Base-by-base conservation (phyloP, 2,888 invertebrate species). In the Nomada fabriciana region DNA sequence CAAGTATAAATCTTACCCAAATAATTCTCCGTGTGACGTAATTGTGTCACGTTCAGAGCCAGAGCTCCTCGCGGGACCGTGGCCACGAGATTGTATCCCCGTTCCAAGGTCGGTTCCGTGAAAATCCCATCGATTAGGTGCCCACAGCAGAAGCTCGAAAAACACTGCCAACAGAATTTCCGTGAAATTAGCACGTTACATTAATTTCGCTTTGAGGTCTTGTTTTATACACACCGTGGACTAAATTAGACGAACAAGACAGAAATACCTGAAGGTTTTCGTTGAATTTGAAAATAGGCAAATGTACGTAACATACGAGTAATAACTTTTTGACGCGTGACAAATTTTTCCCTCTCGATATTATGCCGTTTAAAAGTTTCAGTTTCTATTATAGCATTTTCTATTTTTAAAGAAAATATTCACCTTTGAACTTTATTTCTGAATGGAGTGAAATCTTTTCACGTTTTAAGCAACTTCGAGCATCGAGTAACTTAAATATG, bases 51-150 rank as follows among this genome's bases (percentile, higher is more conserved):
- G 91, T 98, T 97, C 89, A 98, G 96, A 91, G 97, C 96, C 91
- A 98, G 97, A 69, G 98, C 98, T 18, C 98, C 98, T 71, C 95
- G 95, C 0, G 98, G 98, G 74, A 98, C 96, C 29, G 97, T 97
- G 13, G 98, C 96, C 74, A 98, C 96, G 89, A 97, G 95, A 71
- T 98, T 97, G 94, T 98, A 98, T 79, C 98, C 98, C 61, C 96
- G 96, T 0, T 97, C 96, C 85, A 98, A 95, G 70, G 97, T 96
- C 70, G 97, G 96, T 61, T 97, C 95, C 0, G 97, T 97, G 94
- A 98, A 98, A 84, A 98, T 96, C 0, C 98, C 98, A 18, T 97
- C 97, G 78, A 98, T 96, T 79, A 97, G 96, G 65, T 97, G 96
- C 89, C 97, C 97, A 3, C 70, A 63, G 63, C 80, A 79, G 25